Percentiles rank a stretch among this genome's conserved stretches.
Conservation (phyloP, 2,797 vertebrate genomes). For the Coendou prehensilis region DNA sequence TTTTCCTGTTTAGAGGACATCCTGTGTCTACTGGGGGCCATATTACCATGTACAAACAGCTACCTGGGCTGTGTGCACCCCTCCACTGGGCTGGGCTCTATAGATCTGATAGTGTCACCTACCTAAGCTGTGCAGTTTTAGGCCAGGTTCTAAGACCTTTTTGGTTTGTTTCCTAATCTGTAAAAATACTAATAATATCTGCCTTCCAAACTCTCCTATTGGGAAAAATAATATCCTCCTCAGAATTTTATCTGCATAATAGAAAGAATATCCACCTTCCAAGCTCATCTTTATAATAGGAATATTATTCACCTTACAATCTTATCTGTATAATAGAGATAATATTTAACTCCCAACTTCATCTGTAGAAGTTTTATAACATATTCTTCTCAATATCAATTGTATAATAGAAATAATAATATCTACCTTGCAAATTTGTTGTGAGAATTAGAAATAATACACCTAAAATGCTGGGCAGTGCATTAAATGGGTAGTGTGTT, state of each 20-base stretch:
- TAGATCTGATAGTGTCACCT: background rate
- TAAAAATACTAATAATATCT: background rate
- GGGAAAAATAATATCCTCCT: background rate
- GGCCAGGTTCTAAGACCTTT: background rate
- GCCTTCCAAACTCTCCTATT: background rate
- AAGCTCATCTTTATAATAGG: background rate
- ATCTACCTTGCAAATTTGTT: background rate
- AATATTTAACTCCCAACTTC: background rate
- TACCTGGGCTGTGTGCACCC: background rate
- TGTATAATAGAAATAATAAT: slow-evolving; percentile 54
- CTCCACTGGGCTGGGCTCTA: background rate
- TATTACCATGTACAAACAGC: background rate
- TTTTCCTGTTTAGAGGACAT: background rate
- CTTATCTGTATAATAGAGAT: slow-evolving; percentile 14
- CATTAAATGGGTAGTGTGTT: background rate
- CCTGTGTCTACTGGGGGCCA: background rate
- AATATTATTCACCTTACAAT: background rate
- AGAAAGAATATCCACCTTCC: background rate
- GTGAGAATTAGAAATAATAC: slow-evolving; percentile 56
- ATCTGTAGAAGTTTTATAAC: slow-evolving; percentile 36
- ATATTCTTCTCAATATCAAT: background rate
- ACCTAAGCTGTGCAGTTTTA: background rate
- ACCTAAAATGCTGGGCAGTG: background rate
- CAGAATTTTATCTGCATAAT: background rate
- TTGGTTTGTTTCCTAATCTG: slow-evolving; percentile 23